Evolutionary conservation across 2,888 invertebrate genomes (phyloP).

Genomic region (Lucinisca nassula): DNA sequence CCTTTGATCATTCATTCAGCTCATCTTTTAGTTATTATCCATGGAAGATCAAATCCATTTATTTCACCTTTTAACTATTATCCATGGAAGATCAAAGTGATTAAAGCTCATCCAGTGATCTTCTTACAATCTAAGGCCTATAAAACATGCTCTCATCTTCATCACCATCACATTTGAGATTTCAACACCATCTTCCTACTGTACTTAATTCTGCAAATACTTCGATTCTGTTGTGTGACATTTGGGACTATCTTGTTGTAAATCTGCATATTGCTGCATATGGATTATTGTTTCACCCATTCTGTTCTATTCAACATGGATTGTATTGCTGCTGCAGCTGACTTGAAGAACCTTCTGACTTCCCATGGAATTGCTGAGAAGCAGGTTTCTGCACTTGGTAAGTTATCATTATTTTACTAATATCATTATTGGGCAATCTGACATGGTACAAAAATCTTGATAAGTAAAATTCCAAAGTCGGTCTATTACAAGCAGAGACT

Average conservation of each 20-base stretch:
- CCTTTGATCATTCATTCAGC: neutral
- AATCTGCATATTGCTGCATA: no score
- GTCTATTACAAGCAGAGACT: no score
- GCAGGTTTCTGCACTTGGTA: neutral
- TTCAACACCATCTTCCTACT: neutral
- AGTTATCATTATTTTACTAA: no score
- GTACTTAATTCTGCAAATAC: neutral
- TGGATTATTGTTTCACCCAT: no score
- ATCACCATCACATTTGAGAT: no score
- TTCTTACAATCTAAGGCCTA: neutral
- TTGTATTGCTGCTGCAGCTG: neutral
- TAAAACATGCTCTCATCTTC: neutral
- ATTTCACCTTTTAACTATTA: no score
- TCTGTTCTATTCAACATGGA: neutral
- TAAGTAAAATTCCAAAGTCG: no score
- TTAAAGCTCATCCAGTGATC: neutral
- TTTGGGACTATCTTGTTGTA: neutral
- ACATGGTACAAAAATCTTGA: no score
- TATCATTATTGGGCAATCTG: no score
- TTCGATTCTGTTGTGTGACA: neutral
- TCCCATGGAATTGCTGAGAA: neutral
- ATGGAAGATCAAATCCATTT: neutral
- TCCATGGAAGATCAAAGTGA: no score
- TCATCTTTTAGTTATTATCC: neutral
- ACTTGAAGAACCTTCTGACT: neutral